Evolutionary conservation across 2,888 invertebrate genomes (phyloP).

Genomic region (Apotomis capreana): DNA sequence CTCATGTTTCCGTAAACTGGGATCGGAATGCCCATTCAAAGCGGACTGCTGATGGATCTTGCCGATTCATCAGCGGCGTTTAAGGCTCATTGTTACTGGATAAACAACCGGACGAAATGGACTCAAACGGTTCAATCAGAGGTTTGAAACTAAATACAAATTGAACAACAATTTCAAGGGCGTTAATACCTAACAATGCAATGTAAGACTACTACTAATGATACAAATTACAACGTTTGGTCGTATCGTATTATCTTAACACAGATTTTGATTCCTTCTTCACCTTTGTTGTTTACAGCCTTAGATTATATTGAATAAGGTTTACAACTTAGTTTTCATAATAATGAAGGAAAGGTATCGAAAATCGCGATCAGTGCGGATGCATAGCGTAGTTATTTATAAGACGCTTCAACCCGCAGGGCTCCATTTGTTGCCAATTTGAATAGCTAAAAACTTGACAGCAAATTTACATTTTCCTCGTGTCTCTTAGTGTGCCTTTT

Average conservation of each 20-base stretch:
- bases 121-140: conserved; percentile 28
- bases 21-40: conserved; percentile 15
- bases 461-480: conserved; percentile 26
- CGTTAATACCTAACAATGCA: too few species aligned
- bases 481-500: conserved; percentile 14
- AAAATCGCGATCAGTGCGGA: conserved; percentile 12
- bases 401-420: conserved; percentile 14
- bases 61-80: conserved; percentile 28
- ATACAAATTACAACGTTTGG: too few species aligned
- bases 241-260: too few species aligned
- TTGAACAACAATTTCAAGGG: conserved; percentile 7
- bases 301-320: too few species aligned
- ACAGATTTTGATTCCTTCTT: too few species aligned
- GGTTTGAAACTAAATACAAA: conserved; percentile 9
- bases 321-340: too few species aligned
- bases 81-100: conserved; percentile 22
- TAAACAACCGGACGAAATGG: conserved; percentile 16
- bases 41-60: conserved; percentile 26
- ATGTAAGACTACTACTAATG: too few species aligned
- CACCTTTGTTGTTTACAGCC: too few species aligned
- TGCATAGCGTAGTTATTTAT: conserved; percentile 1
- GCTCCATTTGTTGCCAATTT: conserved; percentile 26
- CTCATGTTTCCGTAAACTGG: conserved; percentile 14
- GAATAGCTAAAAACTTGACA: conserved; percentile 22
- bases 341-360: background rate